Base-by-base conservation (phyloP, 2,797 vertebrate genomes). In the Neosilurus hyrtlii region DNA sequence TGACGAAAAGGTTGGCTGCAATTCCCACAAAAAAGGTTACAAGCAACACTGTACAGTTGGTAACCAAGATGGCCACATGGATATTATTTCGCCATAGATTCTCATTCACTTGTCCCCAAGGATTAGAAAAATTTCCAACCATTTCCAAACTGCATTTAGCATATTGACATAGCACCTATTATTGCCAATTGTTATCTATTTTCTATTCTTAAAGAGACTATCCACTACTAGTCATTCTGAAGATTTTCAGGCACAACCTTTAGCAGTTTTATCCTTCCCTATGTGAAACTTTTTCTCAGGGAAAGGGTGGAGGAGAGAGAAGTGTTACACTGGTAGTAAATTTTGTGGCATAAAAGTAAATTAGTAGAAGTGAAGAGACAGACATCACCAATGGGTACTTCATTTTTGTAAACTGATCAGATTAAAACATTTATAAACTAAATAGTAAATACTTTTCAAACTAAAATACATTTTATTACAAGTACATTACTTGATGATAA, bases 1-100 rank as follows among this genome's bases (percentile, higher is more conserved):
- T 79, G 37, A 95, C 94, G 65, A 95, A 94, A 63, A 90, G 20
- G 30, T 95, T 95, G 0, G 94, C 94, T 0, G 86, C 89, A 22
- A 92, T 83, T 26, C 95, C 95, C 5, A 92, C 88, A 2, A 88
- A 74, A 20, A 91, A 90, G 0, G 93, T 94, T 75, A 88, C 80
- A 7, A 90, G 51, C 84, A 95, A 86, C 49, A 94, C 89, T 51
- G 90, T 81, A 82, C 89, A 86, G 88, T 91, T 92, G 35, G 90
- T 89, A 30, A 87, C 84, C 0, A 89, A 78, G n/a, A 94, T 92
- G 37, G 78, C 78, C 1, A 92, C 61, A 70, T 89, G 86, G 0
- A 85, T 4, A 74, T 87, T 85, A 3, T 89, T 80, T 80, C 87
- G 82, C 88, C 89, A 89, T 49, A 80, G 2, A 30, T 89, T 92